These are phyloP conservation scores for Gnathonemus echidnorhynchus DNA, from an alignment of 2,113 vertebrate species.

Conservation along the genomic window DNA sequence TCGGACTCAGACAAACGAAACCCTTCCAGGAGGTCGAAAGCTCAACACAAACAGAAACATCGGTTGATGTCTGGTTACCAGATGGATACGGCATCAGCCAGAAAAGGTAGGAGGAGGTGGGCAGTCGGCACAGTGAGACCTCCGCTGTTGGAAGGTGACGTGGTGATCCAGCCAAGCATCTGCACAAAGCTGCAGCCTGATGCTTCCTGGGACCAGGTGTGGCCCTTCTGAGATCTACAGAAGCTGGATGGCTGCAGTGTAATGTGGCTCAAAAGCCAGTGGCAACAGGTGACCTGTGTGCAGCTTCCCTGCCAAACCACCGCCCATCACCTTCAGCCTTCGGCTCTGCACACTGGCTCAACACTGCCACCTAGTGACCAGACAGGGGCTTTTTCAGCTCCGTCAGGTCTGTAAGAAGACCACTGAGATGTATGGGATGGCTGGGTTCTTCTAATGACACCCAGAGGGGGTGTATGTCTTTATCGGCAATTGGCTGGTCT, in stretches of 20 bases:
- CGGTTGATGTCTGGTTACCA: background rate
- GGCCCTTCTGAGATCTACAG: background rate
- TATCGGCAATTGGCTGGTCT: background rate
- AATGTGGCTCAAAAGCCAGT: background rate
- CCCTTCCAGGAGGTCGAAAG: slow-evolving; percentile 61
- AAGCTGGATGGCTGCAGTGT: background rate
- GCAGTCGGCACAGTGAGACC: background rate
- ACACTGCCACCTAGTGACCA: background rate
- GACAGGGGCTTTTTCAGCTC: background rate
- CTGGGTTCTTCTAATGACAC: background rate
- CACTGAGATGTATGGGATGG: background rate
- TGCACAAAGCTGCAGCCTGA: background rate
- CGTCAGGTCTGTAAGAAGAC: background rate
- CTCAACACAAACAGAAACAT: slow-evolving; percentile 36
- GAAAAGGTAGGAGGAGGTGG: background rate
- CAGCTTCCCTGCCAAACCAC: background rate
- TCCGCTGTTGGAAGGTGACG: background rate
- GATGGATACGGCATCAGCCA: background rate
- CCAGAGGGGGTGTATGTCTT: background rate
- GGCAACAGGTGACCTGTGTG: background rate
- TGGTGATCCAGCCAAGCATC: background rate
- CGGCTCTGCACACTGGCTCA: background rate
- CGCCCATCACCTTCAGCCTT: background rate
- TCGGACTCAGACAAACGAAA: slow-evolving; percentile 49
- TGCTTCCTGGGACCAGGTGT: background rate